These are phyloP conservation scores for Percina caprodes DNA, from an alignment of 2,113 vertebrate species.

Conservation along the genomic window DNA sequence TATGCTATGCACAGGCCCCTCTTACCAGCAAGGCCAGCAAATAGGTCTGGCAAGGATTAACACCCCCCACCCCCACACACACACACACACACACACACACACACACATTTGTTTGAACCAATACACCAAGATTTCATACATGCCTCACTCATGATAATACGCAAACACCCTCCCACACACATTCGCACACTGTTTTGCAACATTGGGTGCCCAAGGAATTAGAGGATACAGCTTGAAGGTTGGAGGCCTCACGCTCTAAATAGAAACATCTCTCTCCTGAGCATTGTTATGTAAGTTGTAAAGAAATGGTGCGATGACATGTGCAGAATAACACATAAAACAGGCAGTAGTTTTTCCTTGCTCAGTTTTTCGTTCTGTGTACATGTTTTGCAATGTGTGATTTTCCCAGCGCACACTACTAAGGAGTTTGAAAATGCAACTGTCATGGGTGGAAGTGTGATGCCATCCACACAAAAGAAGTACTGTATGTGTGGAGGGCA, in stretches of 20 bases:
- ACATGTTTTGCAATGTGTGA: slow-evolving; percentile 27
- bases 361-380: not conserved
- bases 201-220: slow-evolving; percentile 51
- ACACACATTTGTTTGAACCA: slow-evolving; percentile 16
- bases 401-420: slow-evolving; percentile 15
- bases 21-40: slow-evolving; percentile 53
- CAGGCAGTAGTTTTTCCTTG: not conserved
- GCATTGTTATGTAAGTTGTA: slow-evolving; percentile 59
- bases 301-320: not conserved
- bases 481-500: not conserved
- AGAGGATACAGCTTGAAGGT: slow-evolving; percentile 62
- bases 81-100: slow-evolving; percentile 14
- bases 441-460: slow-evolving; percentile 1
- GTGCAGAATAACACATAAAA: not conserved
- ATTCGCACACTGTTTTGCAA: slow-evolving; percentile 67
- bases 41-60: slow-evolving; percentile 59
- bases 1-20: slow-evolving; percentile 61
- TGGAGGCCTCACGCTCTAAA: slow-evolving; percentile 60
- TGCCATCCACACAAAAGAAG: not conserved
- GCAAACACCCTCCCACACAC: slow-evolving; percentile 66
- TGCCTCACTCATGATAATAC: slow-evolving; percentile 54
- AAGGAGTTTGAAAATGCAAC: slow-evolving; percentile 25
- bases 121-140: slow-evolving; percentile 49
- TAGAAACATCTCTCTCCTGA: slow-evolving; percentile 53
- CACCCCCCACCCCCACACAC: slow-evolving; percentile 2